Evolutionary conservation across 2,113 vertebrate species (phyloP).

Genomic region (Grallaria varia): DNA sequence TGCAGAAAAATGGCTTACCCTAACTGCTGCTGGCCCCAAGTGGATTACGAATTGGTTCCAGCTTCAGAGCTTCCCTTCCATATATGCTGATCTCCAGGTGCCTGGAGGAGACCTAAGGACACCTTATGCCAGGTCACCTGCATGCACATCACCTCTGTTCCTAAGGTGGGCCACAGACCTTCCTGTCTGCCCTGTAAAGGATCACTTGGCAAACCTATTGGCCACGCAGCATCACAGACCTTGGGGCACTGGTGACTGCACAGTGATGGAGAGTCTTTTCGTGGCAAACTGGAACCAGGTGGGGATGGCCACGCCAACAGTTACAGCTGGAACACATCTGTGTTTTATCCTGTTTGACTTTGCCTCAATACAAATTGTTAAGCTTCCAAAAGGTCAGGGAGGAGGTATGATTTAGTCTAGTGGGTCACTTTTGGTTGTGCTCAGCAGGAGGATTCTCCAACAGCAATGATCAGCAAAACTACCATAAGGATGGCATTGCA

Average conservation of each 20-base stretch:
- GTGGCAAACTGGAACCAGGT: not conserved
- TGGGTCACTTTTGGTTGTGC: not conserved
- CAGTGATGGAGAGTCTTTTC: not conserved
- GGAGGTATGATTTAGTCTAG: not conserved
- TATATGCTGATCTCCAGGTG: not conserved
- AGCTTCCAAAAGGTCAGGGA: not conserved
- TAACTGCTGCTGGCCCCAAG: not conserved
- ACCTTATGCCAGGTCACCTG: not conserved
- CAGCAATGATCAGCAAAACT: not conserved
- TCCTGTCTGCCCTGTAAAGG: not conserved
- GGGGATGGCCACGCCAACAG: not conserved
- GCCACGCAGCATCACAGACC: not conserved
- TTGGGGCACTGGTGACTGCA: not conserved
- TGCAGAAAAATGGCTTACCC: not conserved
- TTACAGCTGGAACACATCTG: not conserved
- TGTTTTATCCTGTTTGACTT: not conserved
- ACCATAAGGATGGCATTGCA: not conserved
- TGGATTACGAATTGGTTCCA: not conserved
- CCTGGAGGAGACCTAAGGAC: not conserved
- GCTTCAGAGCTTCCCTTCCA: not conserved
- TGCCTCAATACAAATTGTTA: not conserved
- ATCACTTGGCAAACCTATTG: not conserved
- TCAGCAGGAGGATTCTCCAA: not conserved
- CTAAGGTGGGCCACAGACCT: rapidly evolving
- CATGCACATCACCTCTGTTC: not conserved